A percentile compares a stretch with the other conserved stretches of the same genome.
Evolutionary conservation across 2,113 vertebrate genomes (phyloP).

Genomic region (Mesitornis unicolor): DNA sequence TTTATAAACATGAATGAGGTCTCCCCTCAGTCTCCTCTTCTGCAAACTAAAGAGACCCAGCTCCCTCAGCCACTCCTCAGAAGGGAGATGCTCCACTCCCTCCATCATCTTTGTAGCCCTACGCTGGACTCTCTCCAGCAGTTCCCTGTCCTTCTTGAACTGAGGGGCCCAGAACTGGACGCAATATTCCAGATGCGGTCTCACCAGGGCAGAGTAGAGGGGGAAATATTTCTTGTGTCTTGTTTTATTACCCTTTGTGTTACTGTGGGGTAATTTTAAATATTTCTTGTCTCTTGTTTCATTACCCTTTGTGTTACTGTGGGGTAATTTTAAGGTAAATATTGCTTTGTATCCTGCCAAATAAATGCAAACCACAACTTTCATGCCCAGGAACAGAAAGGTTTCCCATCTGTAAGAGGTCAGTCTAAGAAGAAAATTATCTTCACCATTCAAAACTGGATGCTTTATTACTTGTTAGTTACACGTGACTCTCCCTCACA

Average conservation of each 20-base stretch:
- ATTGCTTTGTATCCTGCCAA: not conserved
- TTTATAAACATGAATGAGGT: too few relatives aligned
- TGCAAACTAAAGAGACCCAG: too few relatives aligned
- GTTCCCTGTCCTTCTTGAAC: too few relatives aligned
- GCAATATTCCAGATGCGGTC: too few relatives aligned
- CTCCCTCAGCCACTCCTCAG: too few relatives aligned
- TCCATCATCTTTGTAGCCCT: too few relatives aligned
- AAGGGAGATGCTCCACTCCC: too few relatives aligned
- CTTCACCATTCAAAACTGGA: not conserved
- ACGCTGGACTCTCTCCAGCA: too few relatives aligned
- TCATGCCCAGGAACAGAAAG: not conserved
- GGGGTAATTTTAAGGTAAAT: not conserved
- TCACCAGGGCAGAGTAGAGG: too few relatives aligned
- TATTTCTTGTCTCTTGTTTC: not conserved
- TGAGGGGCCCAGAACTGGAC: too few relatives aligned
- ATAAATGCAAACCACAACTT: not conserved
- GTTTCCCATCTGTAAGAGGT: not conserved
- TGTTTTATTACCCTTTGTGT: not conserved
- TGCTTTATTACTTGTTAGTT: not conserved
- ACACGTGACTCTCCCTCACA: accelerated
- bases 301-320: accelerated
- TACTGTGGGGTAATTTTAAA: not conserved
- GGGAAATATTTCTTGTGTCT: not conserved
- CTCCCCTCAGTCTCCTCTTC: too few relatives aligned
- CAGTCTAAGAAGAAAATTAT: not conserved